A percentile compares a stretch with the other conserved stretches of the same genome.
Conservation (phyloP, 2,113 vertebrate genomes). For the Vireo altiloquus region DNA sequence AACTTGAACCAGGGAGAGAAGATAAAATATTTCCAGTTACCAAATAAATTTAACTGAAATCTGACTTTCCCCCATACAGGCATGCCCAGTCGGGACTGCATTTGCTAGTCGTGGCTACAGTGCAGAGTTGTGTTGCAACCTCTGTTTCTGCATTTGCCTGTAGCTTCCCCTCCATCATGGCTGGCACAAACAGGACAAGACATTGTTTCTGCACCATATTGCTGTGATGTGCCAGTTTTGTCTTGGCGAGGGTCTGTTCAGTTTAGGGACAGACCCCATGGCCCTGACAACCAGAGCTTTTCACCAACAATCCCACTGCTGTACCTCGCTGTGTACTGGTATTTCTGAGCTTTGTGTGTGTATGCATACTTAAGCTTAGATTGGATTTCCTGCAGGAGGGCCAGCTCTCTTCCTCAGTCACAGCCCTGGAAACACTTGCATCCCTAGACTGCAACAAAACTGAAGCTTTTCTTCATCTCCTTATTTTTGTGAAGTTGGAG, state of each 20-base stretch:
- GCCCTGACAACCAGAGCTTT: neutral
- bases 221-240: neutral
- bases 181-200: neutral
- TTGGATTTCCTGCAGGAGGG: neutral
- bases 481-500: neutral
- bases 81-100: neutral
- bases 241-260: neutral
- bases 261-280: neutral
- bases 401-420: neutral
- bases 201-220: neutral
- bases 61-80: neutral
- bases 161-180: neutral
- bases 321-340: neutral
- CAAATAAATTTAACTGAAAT: neutral
- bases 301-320: neutral
- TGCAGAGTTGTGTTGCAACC: neutral
- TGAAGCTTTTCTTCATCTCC: neutral
- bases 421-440: neutral
- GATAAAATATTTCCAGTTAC: neutral
- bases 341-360: neutral
- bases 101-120: neutral
- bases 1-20: neutral
- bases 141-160: neutral
- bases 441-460: neutral
- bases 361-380: neutral